Conservation (phyloP, 2,113 vertebrate species). For the Sinocyclocheilus maitianheensis region DNA sequence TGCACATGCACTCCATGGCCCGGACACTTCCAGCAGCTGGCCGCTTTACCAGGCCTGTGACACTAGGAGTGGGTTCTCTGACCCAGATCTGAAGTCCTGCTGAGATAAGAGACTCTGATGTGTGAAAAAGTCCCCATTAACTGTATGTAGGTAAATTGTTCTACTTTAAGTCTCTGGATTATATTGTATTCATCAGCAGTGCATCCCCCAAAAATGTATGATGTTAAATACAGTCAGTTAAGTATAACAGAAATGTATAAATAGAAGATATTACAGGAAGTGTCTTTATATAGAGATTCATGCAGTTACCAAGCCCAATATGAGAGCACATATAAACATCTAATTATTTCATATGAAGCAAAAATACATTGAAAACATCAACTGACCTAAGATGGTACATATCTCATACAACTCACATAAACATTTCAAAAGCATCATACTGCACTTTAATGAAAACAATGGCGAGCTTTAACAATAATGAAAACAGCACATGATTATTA, state of each 20-base stretch:
- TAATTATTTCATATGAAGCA: background rate
- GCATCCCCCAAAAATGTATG: background rate
- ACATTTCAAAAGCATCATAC: background rate
- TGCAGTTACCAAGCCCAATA: background rate
- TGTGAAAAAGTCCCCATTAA: background rate
- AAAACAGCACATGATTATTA: background rate
- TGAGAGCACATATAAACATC: background rate
- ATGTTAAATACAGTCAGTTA: background rate
- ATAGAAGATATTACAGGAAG: background rate
- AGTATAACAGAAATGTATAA: no score
- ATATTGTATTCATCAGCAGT: background rate
- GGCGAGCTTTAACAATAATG: background rate
- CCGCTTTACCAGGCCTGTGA: background rate
- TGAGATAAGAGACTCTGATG: background rate
- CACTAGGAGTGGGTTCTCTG: background rate
- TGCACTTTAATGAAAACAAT: background rate
- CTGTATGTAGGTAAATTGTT: background rate
- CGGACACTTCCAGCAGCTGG: conserved; percentile 14
- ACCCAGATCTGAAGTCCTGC: conserved; percentile 5
- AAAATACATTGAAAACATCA: background rate
- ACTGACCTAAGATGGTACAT: background rate
- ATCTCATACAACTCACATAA: background rate
- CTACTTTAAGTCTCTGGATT: background rate
- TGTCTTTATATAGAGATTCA: background rate
- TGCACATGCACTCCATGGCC: conserved; percentile 1